Base-by-base conservation (phyloP, 2,888 invertebrate genomes). In the Poecilobothrus nobilitatus region DNA sequence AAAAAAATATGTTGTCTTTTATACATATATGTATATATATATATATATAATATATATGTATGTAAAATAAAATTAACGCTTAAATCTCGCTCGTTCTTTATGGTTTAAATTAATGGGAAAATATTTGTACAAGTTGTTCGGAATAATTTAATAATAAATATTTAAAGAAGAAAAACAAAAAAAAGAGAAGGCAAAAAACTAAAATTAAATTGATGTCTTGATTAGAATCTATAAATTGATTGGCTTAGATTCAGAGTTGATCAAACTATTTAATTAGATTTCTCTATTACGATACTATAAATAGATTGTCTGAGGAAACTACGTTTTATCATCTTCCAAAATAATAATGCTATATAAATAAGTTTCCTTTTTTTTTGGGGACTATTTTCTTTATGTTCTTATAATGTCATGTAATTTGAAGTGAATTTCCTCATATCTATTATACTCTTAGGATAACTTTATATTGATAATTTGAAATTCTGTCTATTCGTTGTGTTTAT, bases 21-120 rank as follows among this genome's bases (percentile, higher is more conserved):
- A 18, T 53, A 18, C 41, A 8, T 5, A 53, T 53, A 37, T 34
- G 12, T 37, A 37, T 34, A 34, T 34, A 34, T 34, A 34, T 7
- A 34, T 34, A 37, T 8, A 37, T 37, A 37, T 27, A 27, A 27
- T 37, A 37, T 37, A 37, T 37, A 37, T 37, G 1, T 8, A 37
- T 8, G 8, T 37, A 53, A 18, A 53, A 18, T 53, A 53, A 53
- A 53, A 53, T 53, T 53, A 53, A 53, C 53, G 53, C 53, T 53
- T 53, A 53, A 53, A 53, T 18, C 53, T 53, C 53, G 53, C 18
- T 53, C 53, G 53, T 53, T 53, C 53, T 53, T 53, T 53, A 53
- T 53, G 53, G 53, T 53, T 53, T 53, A 53, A 53, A 53, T 53
- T 53, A 53, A 53, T 53, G 53, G 53, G 53, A 53, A 53, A 53